phyloP scores from a whole-genome alignment of 2,113 vertebrate genomes.

The Canis aureus region DNA sequence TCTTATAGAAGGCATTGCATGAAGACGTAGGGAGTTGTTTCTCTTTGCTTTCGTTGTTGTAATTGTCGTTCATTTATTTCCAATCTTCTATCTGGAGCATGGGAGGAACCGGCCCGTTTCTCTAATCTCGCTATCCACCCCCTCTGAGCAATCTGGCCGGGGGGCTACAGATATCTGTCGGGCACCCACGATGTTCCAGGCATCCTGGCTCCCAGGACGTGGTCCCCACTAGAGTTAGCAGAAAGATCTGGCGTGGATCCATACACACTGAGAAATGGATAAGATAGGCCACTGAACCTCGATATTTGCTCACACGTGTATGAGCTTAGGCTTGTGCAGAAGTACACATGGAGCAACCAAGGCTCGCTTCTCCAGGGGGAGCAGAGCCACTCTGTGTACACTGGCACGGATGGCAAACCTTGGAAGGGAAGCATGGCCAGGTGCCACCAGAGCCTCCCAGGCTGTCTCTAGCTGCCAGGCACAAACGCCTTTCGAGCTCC shows the following conservation, averaged over 20 bases:
- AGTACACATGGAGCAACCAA: accelerated
- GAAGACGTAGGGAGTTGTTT: neutral
- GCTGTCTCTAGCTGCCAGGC: neutral
- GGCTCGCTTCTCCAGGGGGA: neutral
- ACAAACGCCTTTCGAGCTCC: neutral
- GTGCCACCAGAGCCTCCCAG: neutral
- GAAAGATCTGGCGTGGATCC: neutral
- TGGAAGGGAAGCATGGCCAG: neutral
- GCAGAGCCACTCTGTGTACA: neutral
- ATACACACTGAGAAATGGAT: neutral
- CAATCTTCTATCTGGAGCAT: neutral
- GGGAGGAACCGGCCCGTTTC: neutral
- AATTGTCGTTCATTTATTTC: neutral
- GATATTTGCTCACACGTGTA: neutral
- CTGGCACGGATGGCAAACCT: neutral
- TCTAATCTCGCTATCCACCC: neutral
- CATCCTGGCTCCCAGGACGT: neutral
- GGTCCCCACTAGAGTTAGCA: neutral
- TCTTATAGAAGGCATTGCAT: neutral
- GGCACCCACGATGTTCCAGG: neutral
- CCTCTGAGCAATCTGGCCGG: neutral
- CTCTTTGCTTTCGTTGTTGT: neutral
- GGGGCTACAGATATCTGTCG: neutral
- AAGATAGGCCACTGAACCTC: neutral
- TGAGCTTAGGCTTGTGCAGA: neutral